These are phyloP conservation scores for Callosobruchus maculatus DNA, from an alignment of 2,888 invertebrate genomes.

Conservation along the genomic window DNA sequence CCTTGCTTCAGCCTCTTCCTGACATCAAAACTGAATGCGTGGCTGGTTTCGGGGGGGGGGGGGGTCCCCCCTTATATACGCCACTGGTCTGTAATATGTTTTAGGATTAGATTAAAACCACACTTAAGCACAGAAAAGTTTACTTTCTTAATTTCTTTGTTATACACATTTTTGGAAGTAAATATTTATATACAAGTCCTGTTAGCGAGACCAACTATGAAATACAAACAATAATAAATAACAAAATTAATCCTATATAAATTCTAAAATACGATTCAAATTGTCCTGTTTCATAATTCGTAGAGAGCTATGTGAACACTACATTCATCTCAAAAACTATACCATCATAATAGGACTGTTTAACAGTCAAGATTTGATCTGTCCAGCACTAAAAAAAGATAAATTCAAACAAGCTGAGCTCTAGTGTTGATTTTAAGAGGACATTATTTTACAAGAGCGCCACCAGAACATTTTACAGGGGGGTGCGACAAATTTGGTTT, in stretches of 20 bases:
- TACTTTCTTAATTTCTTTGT: constrained; percentile 38
- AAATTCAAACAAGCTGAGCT: too few species aligned
- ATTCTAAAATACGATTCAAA: constrained; percentile 33
- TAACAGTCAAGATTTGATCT: constrained; percentile 25
- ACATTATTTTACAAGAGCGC: too few species aligned
- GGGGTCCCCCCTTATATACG: too few species aligned
- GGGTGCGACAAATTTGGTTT: too few species aligned
- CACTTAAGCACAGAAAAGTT: constrained; percentile 43
- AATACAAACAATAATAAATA: constrained; percentile 47
- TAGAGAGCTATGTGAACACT: constrained; percentile 39
- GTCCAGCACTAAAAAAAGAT: not conserved
- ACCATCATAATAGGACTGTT: constrained; percentile 25
- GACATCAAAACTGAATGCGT: too few species aligned
- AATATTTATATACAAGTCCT: constrained; percentile 47
- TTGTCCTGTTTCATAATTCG: constrained; percentile 19
- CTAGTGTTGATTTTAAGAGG: too few species aligned
- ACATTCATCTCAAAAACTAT: constrained; percentile 18
- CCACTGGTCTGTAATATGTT: too few species aligned
- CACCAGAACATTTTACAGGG: too few species aligned
- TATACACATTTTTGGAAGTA: constrained; percentile 47
- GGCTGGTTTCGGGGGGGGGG: too few species aligned
- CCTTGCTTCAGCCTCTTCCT: too few species aligned
- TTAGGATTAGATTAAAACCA: not conserved
- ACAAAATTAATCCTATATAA: constrained; percentile 30
- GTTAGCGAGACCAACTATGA: constrained; percentile 48